phyloP scores from a whole-genome alignment of 1,140 invertebrate genomes.

The Andrena cerasifolii region DNA sequence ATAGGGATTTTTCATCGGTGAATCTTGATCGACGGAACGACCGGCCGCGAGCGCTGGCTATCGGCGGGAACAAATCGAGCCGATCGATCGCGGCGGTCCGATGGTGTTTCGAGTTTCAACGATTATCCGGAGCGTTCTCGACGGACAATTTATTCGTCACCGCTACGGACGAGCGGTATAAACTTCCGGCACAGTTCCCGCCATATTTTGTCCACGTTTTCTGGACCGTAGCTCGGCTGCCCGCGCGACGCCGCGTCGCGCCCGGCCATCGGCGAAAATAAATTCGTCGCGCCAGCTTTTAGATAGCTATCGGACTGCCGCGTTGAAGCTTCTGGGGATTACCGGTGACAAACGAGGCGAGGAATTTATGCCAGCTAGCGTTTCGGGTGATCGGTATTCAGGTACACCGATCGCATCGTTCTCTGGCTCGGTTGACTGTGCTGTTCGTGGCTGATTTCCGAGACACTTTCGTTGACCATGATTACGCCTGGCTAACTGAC shows the following conservation, averaged over 20 bases:
- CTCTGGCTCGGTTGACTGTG: too few species aligned
- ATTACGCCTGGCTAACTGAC: conserved; percentile 32
- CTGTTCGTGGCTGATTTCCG: too few species aligned
- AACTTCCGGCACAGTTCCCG: conserved; percentile 19
- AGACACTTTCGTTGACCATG: conserved; percentile 46
- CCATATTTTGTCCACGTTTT: neutral
- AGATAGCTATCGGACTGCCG: too few species aligned
- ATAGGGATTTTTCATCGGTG: neutral
- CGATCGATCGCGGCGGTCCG: neutral
- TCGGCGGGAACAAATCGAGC: neutral
- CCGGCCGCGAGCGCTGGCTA: neutral
- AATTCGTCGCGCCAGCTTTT: too few species aligned
- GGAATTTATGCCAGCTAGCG: too few species aligned
- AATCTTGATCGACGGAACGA: conserved; percentile 2
- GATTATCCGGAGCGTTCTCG: neutral
- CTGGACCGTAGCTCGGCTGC: neutral
- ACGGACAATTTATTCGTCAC: neutral
- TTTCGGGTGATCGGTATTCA: too few species aligned
- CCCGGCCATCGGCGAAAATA: too few species aligned
- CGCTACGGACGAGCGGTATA: neutral
- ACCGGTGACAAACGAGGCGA: too few species aligned
- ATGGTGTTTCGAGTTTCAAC: neutral
- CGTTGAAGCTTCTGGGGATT: too few species aligned
- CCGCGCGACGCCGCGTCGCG: too few species aligned
- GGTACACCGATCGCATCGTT: too few species aligned